Evolutionary conservation across 2,797 vertebrate species (phyloP), one percentile per base, ranked within the genome.

Genomic region (Crocidura indochinensis): DNA sequence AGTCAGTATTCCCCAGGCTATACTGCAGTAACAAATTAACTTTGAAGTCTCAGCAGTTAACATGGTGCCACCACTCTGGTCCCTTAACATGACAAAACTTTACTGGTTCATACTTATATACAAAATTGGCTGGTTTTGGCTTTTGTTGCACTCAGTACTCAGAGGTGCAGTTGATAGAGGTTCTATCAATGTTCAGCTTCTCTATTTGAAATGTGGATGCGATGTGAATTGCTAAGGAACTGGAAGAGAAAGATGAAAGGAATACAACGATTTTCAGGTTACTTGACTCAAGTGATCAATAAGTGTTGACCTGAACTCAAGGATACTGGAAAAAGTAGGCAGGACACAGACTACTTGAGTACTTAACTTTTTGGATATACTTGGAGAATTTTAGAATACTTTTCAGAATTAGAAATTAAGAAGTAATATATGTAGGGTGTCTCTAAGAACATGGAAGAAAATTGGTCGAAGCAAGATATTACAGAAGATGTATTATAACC

Each of bases 311-410:
- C 26, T 79, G 53, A 92, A 10, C 14, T 27, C 79, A 73, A 7
- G 17, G 47, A 74, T 38, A 1, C 31, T 78, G 38, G 31, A 11
- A 24, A 68, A 68, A 62, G 15, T 26, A 20, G 3, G 24, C 24
- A 31, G 76, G 8, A 22, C 10, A 10, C 29, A 31, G 24, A 51
- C 5, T 60, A 77, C 72, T 78, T 82, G 26, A 72, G 0, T 6
- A 20, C 3, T 22, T 10, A 65, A 22, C 51, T 62, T 75, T 46
- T 77, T 6, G 53, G 24, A 26, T 47, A 31, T 2, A 15, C 4
- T 51, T 80, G 38, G 49, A 10, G 49, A 77, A 84, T 74, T 78
- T 84, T 47, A 62, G 17, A 12, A n/a, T 89, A 84, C 78, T 38
- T 46, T 2, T 27, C 14, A 44, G 56, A 72, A 27, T 20, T 22